Conservation (phyloP, 2,797 vertebrate species). For the Malurus leucopterus region DNA sequence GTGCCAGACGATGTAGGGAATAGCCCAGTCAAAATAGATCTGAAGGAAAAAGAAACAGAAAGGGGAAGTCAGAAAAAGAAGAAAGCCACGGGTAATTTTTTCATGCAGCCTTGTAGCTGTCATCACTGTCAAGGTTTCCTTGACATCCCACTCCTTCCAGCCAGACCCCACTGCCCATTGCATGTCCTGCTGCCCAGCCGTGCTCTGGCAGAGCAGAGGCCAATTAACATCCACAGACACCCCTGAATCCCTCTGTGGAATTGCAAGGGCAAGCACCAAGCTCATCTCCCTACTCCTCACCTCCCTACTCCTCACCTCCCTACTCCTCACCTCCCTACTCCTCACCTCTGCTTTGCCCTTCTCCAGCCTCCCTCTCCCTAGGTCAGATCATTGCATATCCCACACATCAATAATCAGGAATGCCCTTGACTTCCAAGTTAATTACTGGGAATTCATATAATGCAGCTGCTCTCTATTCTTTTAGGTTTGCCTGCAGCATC, state of each 20-base stretch:
- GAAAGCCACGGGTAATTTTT: neutral
- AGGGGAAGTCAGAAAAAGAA: neutral
- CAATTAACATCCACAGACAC: neutral
- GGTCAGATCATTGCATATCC: neutral
- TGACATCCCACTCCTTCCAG: neutral
- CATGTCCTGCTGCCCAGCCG: neutral
- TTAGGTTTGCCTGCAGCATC: neutral
- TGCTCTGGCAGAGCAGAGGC: neutral
- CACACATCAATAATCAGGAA: neutral
- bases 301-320: neutral
- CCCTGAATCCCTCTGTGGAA: neutral
- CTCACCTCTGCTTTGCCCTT: neutral
- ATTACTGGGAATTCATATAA: neutral
- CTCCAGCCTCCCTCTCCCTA: neutral
- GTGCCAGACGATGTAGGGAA: conserved; percentile 84
- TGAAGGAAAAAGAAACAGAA: conserved; percentile 51
- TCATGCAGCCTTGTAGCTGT: neutral
- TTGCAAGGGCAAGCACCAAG: neutral
- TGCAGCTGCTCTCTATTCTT: neutral
- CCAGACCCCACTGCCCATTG: neutral
- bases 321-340: neutral
- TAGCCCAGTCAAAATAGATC: conserved; percentile 93
- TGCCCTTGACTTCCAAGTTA: neutral
- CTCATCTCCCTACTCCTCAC: neutral
- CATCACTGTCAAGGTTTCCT: neutral